Percentiles rank a stretch among this genome's conserved stretches.
Conservation (phyloP, 2,797 vertebrate species). For the Molossus alvarezi region DNA sequence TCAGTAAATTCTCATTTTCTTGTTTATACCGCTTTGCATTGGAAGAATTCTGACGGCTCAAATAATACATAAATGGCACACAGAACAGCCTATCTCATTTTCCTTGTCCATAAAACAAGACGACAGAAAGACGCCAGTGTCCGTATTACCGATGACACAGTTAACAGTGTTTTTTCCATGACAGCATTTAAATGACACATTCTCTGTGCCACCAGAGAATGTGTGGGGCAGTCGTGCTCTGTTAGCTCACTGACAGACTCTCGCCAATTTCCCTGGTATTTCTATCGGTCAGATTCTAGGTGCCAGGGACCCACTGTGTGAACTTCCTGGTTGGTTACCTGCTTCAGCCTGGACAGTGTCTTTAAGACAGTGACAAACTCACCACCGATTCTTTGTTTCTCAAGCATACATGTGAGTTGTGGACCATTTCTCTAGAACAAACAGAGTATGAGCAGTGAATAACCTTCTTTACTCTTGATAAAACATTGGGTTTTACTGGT, state of each 20-base stretch:
- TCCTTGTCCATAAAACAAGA: background rate
- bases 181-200: background rate
- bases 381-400: background rate
- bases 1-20: constrained; percentile 32
- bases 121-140: background rate
- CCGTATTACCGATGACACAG: background rate
- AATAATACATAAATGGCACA: background rate
- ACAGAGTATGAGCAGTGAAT: background rate
- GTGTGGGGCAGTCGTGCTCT: background rate
- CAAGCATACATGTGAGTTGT: no score
- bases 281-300: background rate
- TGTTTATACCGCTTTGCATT: background rate
- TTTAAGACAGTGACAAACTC: background rate
- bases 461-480: background rate
- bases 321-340: background rate
- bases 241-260: background rate
- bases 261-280: background rate
- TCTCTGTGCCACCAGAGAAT: background rate
- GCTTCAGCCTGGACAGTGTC: background rate
- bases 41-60: background rate
- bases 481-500: background rate
- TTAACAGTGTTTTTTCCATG: background rate
- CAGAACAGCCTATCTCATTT: background rate
- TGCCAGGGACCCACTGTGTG: background rate
- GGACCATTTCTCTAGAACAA: background rate